phyloP scores from a whole-genome alignment of 1,140 invertebrate species.

The Heliothis virescens region DNA sequence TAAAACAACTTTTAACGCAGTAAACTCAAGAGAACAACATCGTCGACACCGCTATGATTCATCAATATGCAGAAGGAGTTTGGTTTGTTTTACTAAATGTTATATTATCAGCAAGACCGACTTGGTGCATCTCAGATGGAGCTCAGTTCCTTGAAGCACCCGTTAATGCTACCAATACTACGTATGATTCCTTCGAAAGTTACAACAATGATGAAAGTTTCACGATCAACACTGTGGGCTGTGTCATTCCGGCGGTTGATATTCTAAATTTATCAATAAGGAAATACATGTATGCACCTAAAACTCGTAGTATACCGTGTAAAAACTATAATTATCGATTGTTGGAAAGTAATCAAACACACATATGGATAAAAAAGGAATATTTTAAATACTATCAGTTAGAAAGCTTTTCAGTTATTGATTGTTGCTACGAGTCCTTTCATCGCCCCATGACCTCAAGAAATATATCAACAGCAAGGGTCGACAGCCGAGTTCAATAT shows the following conservation, averaged over 20 bases:
- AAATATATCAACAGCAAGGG: neutral
- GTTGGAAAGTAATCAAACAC: conserved; percentile 4
- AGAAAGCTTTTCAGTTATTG: neutral
- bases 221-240: conserved; percentile 15
- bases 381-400: neutral
- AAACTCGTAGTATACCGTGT: neutral
- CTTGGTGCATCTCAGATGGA: neutral
- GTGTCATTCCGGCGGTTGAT: neutral
- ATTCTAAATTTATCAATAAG: neutral
- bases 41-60: neutral
- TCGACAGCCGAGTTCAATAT: neutral
- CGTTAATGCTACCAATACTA: neutral
- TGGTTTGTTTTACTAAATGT: neutral
- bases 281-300: neutral
- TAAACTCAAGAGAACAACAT: neutral
- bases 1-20: neutral
- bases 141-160: neutral
- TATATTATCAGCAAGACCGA: neutral
- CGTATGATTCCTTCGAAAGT: neutral
- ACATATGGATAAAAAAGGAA: conserved; percentile 4
- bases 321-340: neutral
- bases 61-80: neutral
- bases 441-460: neutral
- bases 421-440: conserved; percentile 26
- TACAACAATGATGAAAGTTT: neutral